Percentiles rank a stretch among this genome's conserved stretches.
phyloP scores from a whole-genome alignment of 2,888 invertebrate species.

The Eristalis arbustorum region DNA sequence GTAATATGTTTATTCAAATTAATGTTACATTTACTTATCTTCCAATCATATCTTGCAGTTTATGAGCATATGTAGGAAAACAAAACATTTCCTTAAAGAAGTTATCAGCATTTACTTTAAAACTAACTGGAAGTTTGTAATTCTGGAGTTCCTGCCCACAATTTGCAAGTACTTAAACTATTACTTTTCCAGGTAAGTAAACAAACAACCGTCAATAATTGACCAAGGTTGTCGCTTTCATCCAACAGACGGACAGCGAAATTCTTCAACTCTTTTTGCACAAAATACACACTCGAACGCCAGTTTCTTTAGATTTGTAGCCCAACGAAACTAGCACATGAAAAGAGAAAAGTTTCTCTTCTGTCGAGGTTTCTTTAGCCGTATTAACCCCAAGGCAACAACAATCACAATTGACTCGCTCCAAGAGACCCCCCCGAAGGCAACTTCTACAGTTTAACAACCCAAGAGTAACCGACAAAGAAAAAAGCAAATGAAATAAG shows the following conservation, averaged over 20 bases:
- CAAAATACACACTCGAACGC: constrained; percentile 17
- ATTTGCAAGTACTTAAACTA: constrained; percentile 57
- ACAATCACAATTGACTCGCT: constrained; percentile 36
- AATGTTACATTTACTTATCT: too few relatives aligned
- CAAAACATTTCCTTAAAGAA: not conserved
- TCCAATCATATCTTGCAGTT: too few relatives aligned
- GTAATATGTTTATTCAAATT: too few relatives aligned
- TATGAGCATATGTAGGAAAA: too few relatives aligned
- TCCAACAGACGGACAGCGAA: not conserved
- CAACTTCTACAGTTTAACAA: constrained; percentile 19
- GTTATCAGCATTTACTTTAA: not conserved
- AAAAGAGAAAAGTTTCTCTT: constrained; percentile 41
- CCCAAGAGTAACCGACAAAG: constrained; percentile 26
- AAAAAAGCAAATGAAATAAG: constrained; percentile 41
- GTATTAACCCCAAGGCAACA: constrained; percentile 34
- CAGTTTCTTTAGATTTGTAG: constrained; percentile 41
- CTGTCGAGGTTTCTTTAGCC: constrained; percentile 39
- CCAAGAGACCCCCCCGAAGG: constrained; percentile 10
- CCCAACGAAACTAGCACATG: constrained; percentile 11
- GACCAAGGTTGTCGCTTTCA: constrained; percentile 57
- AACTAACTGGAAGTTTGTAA: not conserved
- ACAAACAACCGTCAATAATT: constrained; percentile 64
- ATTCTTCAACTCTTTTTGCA: constrained; percentile 27
- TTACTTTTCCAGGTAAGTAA: constrained; percentile 63
- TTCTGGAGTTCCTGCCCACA: not conserved